A percentile compares a stretch with the other conserved stretches of the same genome.
Evolutionary conservation across 2,113 vertebrate genomes (phyloP).

Genomic region (Cyanoderma ruficeps): DNA sequence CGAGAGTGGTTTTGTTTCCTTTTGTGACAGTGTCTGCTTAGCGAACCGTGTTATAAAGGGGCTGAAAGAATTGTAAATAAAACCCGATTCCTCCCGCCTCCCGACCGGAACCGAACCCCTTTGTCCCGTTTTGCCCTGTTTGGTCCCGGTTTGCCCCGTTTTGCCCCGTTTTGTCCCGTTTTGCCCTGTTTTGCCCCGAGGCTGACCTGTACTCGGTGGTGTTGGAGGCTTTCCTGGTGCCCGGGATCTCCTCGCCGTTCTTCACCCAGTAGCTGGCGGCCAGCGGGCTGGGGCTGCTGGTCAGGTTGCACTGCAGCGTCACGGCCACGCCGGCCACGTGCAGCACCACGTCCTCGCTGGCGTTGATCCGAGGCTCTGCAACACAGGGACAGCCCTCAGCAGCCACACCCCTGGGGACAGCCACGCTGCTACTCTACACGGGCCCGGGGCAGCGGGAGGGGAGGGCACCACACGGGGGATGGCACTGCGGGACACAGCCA

Average conservation of each 20-base stretch:
- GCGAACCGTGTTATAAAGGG: no score
- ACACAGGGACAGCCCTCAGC: conserved; percentile 40
- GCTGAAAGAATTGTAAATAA: no score
- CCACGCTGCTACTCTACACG: neutral
- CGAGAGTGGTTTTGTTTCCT: no score
- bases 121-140: no score
- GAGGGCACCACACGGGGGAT: neutral
- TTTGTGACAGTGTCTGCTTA: no score
- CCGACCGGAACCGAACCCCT: no score
- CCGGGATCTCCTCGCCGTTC: conserved; percentile 86
- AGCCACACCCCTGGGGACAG: accelerated
- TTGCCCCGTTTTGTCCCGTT: no score
- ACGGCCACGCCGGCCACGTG: conserved; percentile 57
- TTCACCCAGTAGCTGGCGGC: conserved; percentile 92
- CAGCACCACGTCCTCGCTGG: conserved; percentile 86
- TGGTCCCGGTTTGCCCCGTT: no score
- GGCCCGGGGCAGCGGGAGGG: neutral
- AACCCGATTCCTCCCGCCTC: no score
- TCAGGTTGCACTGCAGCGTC: conserved; percentile 91
- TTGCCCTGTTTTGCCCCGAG: no score
- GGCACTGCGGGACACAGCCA: neutral
- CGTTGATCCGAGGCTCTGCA: conserved; percentile 94
- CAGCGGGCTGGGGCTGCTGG: conserved; percentile 82
- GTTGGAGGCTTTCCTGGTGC: conserved; percentile 77
- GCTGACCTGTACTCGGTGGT: conserved; percentile 80